A percentile compares a stretch with the other conserved stretches of the same genome.
phyloP scores from a whole-genome alignment of 2,888 invertebrate species.

The Scaptomyza reducta region DNA sequence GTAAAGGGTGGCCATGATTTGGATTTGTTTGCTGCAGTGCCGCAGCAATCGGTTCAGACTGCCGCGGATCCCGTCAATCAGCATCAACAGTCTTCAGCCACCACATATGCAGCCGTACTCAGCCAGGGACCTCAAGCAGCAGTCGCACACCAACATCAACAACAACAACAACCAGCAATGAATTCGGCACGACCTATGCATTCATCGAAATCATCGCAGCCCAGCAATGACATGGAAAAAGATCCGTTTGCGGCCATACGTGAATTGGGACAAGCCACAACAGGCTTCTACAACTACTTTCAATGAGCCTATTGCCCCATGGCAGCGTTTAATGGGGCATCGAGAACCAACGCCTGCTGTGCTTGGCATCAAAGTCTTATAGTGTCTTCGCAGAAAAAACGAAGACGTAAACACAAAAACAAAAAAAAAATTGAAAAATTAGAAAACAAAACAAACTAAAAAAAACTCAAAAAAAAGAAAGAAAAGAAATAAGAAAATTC shows the following conservation, averaged over 20 bases:
- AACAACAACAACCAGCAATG: conserved; percentile 30
- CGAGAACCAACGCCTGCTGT: conserved; percentile 38
- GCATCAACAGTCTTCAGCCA: conserved; percentile 72
- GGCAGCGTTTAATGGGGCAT: conserved; percentile 14
- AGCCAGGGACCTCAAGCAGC: conserved; percentile 81
- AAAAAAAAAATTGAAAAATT: conserved; percentile 38
- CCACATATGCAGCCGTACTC: conserved; percentile 84
- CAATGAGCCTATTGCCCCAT: conserved; percentile 79
- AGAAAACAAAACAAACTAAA: conserved; percentile 36
- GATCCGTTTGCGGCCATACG: conserved; percentile 85
- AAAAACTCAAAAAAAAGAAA: conserved; percentile 60
- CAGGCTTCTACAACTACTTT: conserved; percentile 86
- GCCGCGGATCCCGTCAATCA: conserved; percentile 41
- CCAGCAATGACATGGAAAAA: conserved; percentile 77
- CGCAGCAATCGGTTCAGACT: conserved; percentile 55
- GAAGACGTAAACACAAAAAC: conserved; percentile 33
- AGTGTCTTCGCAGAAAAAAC: conserved; percentile 42
- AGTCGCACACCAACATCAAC: conserved; percentile 30
- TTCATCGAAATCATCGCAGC: conserved; percentile 52
- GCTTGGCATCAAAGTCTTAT: conserved; percentile 58
- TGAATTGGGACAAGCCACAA: conserved; percentile 85
- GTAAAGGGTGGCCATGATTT: conserved; percentile 76
- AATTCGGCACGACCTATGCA: conserved; percentile 31
- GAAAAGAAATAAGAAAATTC: conserved; percentile 44
- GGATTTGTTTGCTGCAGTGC: conserved; percentile 73